Conservation (phyloP, 2,888 invertebrate genomes). For the Rhagonycha fulva region DNA sequence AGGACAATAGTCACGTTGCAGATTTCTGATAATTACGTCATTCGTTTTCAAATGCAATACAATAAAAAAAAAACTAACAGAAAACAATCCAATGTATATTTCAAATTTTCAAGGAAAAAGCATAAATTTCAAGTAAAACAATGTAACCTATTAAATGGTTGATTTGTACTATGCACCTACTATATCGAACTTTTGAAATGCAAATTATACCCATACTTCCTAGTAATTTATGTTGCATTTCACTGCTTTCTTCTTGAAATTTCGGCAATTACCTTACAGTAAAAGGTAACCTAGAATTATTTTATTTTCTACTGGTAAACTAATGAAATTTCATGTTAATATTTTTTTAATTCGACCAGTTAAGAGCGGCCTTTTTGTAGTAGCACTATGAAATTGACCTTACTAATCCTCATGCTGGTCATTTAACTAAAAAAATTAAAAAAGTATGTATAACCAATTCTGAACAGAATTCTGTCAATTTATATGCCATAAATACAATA, state of each 20-base stretch:
- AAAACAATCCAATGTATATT: background rate
- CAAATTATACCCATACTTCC: background rate
- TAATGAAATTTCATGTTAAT: background rate
- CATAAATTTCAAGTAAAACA: background rate
- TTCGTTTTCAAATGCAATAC: background rate
- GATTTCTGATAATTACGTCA: background rate
- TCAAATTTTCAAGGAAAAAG: background rate
- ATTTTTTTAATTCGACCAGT: background rate
- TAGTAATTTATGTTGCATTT: background rate
- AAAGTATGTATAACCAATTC: background rate
- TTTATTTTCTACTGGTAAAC: background rate
- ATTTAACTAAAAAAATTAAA: constrained; percentile 9
- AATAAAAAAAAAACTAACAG: background rate
- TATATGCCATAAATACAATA: constrained; percentile 6
- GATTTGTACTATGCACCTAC: background rate
- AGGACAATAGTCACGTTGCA: background rate
- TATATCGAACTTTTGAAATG: background rate
- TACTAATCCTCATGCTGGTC: constrained; percentile 2
- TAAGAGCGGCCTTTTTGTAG: constrained; percentile 6
- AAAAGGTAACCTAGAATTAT: background rate
- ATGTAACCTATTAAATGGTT: background rate
- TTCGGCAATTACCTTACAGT: background rate
- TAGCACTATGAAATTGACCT: constrained; percentile 5
- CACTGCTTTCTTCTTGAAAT: background rate
- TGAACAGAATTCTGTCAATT: constrained; percentile 8